These are phyloP conservation scores for Tipula lateralis DNA, from an alignment of 2,888 invertebrate genomes.

Conservation along the genomic window DNA sequence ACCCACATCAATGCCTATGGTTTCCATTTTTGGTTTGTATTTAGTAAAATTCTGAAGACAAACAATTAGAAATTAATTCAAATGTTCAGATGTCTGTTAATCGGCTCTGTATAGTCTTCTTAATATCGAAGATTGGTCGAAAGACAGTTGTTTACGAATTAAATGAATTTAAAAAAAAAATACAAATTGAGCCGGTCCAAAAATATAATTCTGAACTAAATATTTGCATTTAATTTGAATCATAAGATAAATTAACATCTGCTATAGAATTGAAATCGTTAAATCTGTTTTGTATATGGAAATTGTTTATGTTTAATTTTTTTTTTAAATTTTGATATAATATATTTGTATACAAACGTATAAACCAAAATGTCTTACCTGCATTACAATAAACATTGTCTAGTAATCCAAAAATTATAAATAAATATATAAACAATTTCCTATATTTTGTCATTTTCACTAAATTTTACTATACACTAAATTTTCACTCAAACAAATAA, in stretches of 20 bases:
- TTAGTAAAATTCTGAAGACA: no score
- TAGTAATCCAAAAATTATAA: slow-evolving; percentile 9
- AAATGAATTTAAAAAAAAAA: background rate
- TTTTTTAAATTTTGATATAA: no score
- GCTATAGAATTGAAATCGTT: background rate
- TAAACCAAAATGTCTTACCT: background rate
- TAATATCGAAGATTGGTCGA: no score
- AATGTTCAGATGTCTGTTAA: no score
- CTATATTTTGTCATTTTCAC: slow-evolving; percentile 7
- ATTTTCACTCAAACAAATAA: no score
- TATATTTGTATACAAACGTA: no score
- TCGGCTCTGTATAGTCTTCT: no score
- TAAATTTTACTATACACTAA: background rate
- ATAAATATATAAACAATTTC: slow-evolving; percentile 19
- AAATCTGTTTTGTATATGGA: no score
- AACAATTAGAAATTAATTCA: no score
- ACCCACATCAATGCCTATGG: no score
- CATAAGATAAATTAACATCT: slow-evolving; percentile 16
- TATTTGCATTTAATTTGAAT: background rate
- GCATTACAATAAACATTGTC: slow-evolving; percentile 1
- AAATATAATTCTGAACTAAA: background rate
- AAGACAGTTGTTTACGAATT: background rate
- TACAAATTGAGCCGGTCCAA: background rate
- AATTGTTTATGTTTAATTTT: no score
- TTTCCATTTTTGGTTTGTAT: no score